Evolutionary conservation across 2,888 invertebrate species (phyloP), one percentile per base, ranked within the genome.

Genomic region (Drosophila meridionalis): DNA sequence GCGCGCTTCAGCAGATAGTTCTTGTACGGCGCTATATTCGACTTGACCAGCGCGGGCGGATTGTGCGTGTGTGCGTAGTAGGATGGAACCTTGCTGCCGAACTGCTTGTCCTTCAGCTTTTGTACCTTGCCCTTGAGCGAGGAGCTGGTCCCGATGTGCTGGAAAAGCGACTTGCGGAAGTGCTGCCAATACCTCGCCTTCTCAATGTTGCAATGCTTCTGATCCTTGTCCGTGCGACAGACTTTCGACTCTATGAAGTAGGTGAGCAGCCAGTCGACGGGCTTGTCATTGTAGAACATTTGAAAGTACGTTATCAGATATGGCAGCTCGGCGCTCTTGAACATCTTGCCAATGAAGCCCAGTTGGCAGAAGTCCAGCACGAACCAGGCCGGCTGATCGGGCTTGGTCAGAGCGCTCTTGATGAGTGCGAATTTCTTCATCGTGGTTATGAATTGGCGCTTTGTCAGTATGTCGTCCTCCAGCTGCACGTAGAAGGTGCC

Each of bases 41-140:
- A 96, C 52, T 94, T 94, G 7, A 97, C 94, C 40, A 91, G 93
- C 0, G 96, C 96, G 61, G 96, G 94, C 1, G 97, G 97, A 93
- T 98, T 98, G 38, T 94, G 94, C 8, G 82, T 80, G 90, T 98
- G 97, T 0, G 97, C 96, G 91, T 95, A 96, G 93, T 95, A 98
- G 42, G 96, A 94, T 9, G 96, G 95, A 52, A 97, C 94, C 90
- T 97, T 96, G 56, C 80, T 88, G 28, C 98, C 98, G 93, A 97
- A 98, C 90, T 97, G 97, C 84, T 96, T 96, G 92, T 98, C 98
- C 97, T 98, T 98, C 0, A 99, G 94, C 93, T 98, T 98, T 92
- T 99, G 99, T 62, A 98, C 97, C 94, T 99, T 99, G 67, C 99
- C 99, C 92, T 96, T 97, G 0, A 99, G 94, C 0, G 99, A 99